Percentiles rank a stretch among this genome's conserved stretches.
These are phyloP conservation scores for Sphecodes monilicornis DNA, from an alignment of 2,888 invertebrate genomes.

Conservation along the genomic window DNA sequence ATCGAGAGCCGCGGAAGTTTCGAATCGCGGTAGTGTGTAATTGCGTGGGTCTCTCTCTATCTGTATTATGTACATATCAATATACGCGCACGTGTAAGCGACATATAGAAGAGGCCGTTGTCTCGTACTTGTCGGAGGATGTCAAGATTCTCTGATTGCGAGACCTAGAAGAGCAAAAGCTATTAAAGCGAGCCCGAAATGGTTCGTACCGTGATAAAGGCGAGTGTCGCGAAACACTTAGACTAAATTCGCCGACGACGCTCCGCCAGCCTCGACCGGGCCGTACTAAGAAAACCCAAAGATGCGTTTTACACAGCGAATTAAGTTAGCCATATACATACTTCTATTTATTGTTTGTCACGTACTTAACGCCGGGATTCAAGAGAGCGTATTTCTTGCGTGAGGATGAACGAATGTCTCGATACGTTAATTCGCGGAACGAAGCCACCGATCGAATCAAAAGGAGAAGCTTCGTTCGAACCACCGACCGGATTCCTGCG, in stretches of 20 bases:
- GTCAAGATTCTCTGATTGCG: neutral
- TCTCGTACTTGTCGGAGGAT: neutral
- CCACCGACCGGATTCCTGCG: too few relatives aligned
- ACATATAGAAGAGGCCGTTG: slow-evolving; percentile 4
- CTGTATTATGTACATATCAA: slow-evolving; percentile 42
- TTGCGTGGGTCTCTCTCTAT: slow-evolving; percentile 6
- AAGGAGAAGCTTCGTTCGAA: neutral
- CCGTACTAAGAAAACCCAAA: slow-evolving; percentile 66
- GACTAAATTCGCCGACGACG: slow-evolving; percentile 7
- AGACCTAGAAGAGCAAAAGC: neutral
- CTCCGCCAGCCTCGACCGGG: slow-evolving; percentile 26
- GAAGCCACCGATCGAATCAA: slow-evolving; percentile 2
- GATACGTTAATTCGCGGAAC: slow-evolving; percentile 19
- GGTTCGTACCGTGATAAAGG: neutral
- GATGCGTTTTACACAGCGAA: slow-evolving; percentile 73
- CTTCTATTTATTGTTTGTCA: slow-evolving; percentile 69
- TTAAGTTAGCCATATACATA: slow-evolving; percentile 73
- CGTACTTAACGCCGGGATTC: slow-evolving; percentile 47
- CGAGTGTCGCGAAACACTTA: neutral
- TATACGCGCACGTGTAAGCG: slow-evolving; percentile 27
- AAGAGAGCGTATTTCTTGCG: neutral
- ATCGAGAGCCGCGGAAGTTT: neutral
- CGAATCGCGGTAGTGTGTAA: neutral
- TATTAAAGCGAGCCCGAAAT: neutral
- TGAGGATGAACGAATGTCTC: slow-evolving; percentile 15